Conservation (phyloP, 2,797 vertebrate species). For the Gila robusta region DNA sequence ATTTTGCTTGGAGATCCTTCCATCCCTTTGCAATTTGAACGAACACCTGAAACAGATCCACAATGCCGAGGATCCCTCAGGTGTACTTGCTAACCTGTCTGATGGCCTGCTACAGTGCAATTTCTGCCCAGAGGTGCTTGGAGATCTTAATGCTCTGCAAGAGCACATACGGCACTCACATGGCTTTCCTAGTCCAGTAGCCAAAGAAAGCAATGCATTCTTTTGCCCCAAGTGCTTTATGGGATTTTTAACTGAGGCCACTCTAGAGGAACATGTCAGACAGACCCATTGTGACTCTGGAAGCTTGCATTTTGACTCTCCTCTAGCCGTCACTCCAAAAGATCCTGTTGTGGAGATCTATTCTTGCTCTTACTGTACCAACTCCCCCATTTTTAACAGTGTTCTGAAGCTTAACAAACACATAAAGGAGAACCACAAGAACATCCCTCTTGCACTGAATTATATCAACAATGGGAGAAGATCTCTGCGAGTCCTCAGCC, state of each 20-base stretch:
- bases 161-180: conserved; percentile 98
- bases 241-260: conserved; percentile 98
- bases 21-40: conserved; percentile 95
- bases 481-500: conserved; percentile 91
- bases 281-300: conserved; percentile 97
- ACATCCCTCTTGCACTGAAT: conserved; percentile 97
- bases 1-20: conserved; percentile 96
- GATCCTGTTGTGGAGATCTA: conserved; percentile 98
- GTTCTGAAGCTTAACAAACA: conserved; percentile 98
- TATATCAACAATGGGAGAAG: conserved; percentile 98
- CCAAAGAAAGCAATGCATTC: conserved; percentile 98
- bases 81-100: conserved; percentile 87
- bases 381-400: conserved; percentile 98
- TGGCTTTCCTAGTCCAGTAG: conserved; percentile 92
- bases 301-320: conserved; percentile 94
- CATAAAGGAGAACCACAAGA: conserved; percentile 99
- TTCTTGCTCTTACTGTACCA: conserved; percentile 99
- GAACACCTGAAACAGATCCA: conserved; percentile 98
- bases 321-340: conserved; percentile 92
- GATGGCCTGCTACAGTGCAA: conserved; percentile 97
- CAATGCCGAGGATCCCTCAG: conserved; percentile 89
- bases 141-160: conserved; percentile 95
- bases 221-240: conserved; percentile 99
- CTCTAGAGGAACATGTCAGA: conserved; percentile 96
- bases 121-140: conserved; percentile 95